These are phyloP conservation scores for Merops nubicus DNA, from an alignment of 2,113 vertebrate genomes.

Conservation along the genomic window DNA sequence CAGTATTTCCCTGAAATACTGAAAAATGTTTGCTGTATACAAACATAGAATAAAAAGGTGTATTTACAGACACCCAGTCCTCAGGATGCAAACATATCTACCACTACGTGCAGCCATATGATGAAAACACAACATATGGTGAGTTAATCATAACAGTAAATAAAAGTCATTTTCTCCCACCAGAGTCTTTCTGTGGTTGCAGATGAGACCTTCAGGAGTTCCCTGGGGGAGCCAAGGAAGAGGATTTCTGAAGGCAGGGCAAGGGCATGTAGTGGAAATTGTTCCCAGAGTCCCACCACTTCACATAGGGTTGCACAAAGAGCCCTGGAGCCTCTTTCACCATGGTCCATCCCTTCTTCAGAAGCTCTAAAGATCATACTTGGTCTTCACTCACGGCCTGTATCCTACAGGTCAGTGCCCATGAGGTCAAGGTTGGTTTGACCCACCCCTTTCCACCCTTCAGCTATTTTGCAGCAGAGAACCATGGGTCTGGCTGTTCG, in stretches of 20 bases:
- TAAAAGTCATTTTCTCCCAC: background rate
- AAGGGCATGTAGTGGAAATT: fast-evolving
- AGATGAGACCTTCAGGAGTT: background rate
- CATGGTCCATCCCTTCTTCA: background rate
- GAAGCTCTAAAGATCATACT: background rate
- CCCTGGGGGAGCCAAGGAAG: background rate
- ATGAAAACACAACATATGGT: slow-evolving; percentile 21
- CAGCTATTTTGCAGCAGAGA: background rate
- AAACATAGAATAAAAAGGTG: background rate
- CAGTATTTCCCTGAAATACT: background rate
- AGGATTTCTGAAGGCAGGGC: background rate
- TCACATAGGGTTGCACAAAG: background rate
- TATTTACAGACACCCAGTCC: background rate
- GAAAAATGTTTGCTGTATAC: too few species aligned
- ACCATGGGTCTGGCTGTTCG: background rate
- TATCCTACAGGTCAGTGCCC: background rate
- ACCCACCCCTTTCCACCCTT: background rate
- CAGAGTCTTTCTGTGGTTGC: background rate
- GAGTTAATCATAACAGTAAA: slow-evolving; percentile 18
- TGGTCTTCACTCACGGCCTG: background rate
- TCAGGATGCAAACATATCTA: background rate
- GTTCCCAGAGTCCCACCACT: background rate
- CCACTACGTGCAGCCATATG: background rate
- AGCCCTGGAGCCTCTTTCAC: background rate
- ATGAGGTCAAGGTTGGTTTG: fast-evolving